Evolutionary conservation across 2,113 vertebrate species (phyloP).

Genomic region (Phoxinus phoxinus): DNA sequence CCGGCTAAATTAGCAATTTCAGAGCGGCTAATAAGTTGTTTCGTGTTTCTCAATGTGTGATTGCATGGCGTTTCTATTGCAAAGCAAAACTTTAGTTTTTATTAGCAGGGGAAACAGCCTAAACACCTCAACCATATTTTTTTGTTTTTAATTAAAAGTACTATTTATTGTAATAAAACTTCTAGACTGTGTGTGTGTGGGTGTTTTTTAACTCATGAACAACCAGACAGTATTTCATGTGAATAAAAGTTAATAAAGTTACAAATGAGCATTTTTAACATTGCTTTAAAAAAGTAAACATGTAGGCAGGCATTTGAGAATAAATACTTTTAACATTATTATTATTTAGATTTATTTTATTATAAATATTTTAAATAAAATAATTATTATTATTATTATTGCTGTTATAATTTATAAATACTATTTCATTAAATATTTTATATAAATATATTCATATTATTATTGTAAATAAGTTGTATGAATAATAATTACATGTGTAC

Average conservation of each 20-base stretch:
- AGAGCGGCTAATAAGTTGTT: constrained; percentile 27
- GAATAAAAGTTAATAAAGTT: neutral
- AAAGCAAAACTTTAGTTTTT: neutral
- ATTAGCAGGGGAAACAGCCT: neutral
- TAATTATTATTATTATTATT: too few relatives aligned
- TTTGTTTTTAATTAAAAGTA: neutral
- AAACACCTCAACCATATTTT: neutral
- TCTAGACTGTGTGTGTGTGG: neutral
- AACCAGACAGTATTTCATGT: neutral
- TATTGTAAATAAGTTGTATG: too few relatives aligned
- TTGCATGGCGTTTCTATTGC: neutral
- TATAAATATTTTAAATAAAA: too few relatives aligned
- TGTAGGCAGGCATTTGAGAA: too few relatives aligned
- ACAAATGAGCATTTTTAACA: neutral
- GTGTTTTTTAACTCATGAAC: neutral
- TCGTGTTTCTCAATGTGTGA: constrained; percentile 2
- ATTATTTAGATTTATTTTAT: too few relatives aligned
- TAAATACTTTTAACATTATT: too few relatives aligned
- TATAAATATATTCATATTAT: too few relatives aligned
- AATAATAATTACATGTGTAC: too few relatives aligned
- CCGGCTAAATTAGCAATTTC: constrained; percentile 43
- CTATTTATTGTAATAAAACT: neutral
- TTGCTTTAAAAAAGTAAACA: neutral
- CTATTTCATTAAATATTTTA: too few relatives aligned
- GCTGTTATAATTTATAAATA: too few relatives aligned